A percentile compares a stretch with the other conserved stretches of the same genome.
Evolutionary conservation across 2,113 vertebrate species (phyloP).

Genomic region (Terrapene triunguis): DNA sequence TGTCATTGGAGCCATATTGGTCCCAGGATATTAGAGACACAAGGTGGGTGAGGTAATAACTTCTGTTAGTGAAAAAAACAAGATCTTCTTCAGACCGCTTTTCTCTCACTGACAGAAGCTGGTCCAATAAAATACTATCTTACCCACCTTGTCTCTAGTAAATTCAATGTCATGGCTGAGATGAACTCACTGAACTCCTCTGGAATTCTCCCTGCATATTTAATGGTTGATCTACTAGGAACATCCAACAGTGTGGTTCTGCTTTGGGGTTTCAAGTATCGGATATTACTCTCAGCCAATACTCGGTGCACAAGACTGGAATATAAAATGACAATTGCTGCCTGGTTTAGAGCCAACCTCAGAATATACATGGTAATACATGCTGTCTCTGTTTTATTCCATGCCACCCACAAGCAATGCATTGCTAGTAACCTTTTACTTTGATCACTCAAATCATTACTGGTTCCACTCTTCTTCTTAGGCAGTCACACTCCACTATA

Average conservation of each 20-base stretch:
- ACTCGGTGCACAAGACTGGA: not conserved
- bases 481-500: not conserved
- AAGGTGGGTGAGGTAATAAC: not conserved
- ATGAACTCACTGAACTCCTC: not conserved
- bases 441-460: not conserved
- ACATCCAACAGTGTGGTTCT: not conserved
- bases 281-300: not conserved
- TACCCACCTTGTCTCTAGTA: not conserved
- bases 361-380: too few species aligned
- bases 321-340: not conserved
- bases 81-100: not conserved
- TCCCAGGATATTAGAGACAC: not conserved
- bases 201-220: not conserved
- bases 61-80: not conserved
- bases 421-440: not conserved
- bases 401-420: not conserved
- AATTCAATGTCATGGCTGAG: not conserved
- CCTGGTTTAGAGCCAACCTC: too few species aligned
- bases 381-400: not conserved
- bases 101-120: too few species aligned
- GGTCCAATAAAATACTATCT: not conserved
- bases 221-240: not conserved
- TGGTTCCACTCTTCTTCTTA: not conserved
- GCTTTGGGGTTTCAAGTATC: not conserved
- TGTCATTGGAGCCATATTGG: not conserved